These are phyloP conservation scores for Lepidocyrtoides sp. DNA, from an alignment of 2,888 invertebrate species.

Conservation along the genomic window DNA sequence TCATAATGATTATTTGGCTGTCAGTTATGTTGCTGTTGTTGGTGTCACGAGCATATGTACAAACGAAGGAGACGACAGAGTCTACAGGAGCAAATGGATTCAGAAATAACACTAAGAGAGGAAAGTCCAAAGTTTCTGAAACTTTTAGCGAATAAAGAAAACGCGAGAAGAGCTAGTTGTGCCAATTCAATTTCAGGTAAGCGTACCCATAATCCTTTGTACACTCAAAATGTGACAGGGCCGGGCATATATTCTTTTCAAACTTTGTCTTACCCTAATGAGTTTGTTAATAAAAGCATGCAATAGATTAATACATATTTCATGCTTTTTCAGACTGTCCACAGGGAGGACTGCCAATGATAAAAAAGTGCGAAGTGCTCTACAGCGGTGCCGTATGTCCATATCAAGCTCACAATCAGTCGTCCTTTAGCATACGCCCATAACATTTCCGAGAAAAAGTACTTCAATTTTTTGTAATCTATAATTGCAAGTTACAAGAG, in stretches of 20 bases:
- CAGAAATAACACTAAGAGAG: slow-evolving; percentile 72
- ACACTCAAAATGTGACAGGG: too few species aligned
- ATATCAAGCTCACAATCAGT: slow-evolving; percentile 64
- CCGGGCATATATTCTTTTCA: too few species aligned
- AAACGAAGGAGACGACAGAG: slow-evolving; percentile 76
- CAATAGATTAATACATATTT: too few species aligned
- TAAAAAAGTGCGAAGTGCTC: slow-evolving; percentile 78
- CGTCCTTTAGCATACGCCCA: slow-evolving; percentile 45
- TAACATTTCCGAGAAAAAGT: not conserved
- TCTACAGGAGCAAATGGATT: slow-evolving; percentile 76
- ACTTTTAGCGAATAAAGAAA: slow-evolving; percentile 81
- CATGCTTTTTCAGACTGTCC: slow-evolving; percentile 63
- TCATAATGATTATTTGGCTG: not conserved
- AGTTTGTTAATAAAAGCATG: too few species aligned
- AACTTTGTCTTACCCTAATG: not conserved
- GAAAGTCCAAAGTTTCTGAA: slow-evolving; percentile 83
- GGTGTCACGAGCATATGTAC: slow-evolving; percentile 77
- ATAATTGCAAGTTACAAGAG: not conserved
- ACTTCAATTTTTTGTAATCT: not conserved
- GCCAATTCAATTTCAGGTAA: slow-evolving; percentile 53
- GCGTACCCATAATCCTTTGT: not conserved
- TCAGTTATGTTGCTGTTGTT: slow-evolving; percentile 80
- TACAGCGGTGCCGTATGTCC: slow-evolving; percentile 82
- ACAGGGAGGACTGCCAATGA: slow-evolving; percentile 60
- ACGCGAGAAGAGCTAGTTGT: slow-evolving; percentile 74